phyloP scores from a whole-genome alignment of 2,797 vertebrate genomes.

The Amphiprion clarkii region DNA sequence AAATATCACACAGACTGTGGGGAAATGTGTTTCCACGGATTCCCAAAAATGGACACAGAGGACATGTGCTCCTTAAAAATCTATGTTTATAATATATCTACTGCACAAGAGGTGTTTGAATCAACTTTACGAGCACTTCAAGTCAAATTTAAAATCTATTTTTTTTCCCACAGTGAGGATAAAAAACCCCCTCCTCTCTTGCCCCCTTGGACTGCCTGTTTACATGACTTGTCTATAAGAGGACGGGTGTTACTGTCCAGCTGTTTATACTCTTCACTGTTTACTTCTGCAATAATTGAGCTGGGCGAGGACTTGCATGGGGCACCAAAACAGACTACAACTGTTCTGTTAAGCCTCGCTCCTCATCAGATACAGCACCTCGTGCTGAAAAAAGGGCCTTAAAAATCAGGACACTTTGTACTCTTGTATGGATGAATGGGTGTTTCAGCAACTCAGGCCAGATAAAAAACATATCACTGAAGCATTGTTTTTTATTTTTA shows the following conservation, averaged over 20 bases:
- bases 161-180: constrained; percentile 46
- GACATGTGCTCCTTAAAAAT: constrained; percentile 34
- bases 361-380: constrained; percentile 53
- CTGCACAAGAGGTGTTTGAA: constrained; percentile 57
- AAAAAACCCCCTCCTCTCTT: constrained; percentile 14
- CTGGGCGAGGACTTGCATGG: constrained; percentile 52
- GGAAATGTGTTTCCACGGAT: constrained; percentile 21
- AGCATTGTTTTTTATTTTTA: constrained; percentile 12
- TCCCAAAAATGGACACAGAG: constrained; percentile 45
- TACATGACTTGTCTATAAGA: constrained; percentile 54
- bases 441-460: constrained; percentile 67
- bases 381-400: constrained; percentile 43
- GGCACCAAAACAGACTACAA: constrained; percentile 38
- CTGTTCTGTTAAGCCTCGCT: constrained; percentile 32
- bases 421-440: constrained; percentile 28
- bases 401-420: constrained; percentile 29
- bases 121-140: constrained; percentile 54
- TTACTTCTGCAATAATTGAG: constrained; percentile 70
- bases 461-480: constrained; percentile 53
- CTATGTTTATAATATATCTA: constrained; percentile 52
- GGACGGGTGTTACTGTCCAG: constrained; percentile 44
- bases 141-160: constrained; percentile 34
- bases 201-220: constrained; percentile 61
- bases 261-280: constrained; percentile 62
- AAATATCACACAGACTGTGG: constrained; percentile 36